Evolutionary conservation across 2,888 invertebrate species (phyloP), one percentile per base, ranked within the genome.

Genomic region (Apamea sordens): DNA sequence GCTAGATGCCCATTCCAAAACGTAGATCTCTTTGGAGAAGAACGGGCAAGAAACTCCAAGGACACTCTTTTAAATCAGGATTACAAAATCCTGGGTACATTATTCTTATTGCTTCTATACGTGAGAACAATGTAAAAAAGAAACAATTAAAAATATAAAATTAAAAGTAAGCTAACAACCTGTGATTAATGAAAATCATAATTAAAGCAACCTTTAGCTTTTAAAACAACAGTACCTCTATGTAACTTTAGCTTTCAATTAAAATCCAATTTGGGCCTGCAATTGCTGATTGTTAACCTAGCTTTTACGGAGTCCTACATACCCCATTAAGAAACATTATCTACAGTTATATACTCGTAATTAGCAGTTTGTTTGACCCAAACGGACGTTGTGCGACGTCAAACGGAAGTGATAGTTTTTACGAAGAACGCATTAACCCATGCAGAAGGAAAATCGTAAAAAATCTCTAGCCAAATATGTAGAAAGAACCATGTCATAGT

Each of bases 401-500:
- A 84, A 47, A 10, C 76, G 82, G 83, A 87, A 86, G 83, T 78
- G 76, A 87, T 70, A 87, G 84, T 84, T 89, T 44, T 84, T 89
- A 75, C 89, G 59, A 41, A 64, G 82, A 86, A 88, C 59, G 24
- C 76, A 80, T 85, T 83, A 72, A 79, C 65, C 32, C n/a, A 76
- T 36, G 61, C 24, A 76, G 11, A 65, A 88, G 83, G 82, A 79
- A 83, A 88, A 87, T 63, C 72, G 36, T 56, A 75, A 82, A 76
- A 79, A 70, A 89, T 13, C n/a, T 63, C 50, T 18, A 21, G 24
- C 18, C 18, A 63, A 73, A 50, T 50, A 44, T 36, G 3, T 18
- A 41, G 69, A 73, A 56, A 47, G 21, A 72, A 65, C 65, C n/a
- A 28, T 72, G 76, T 56, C 70, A 41, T 28, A 61, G 44, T 81